Percentiles rank a stretch among this genome's conserved stretches.
Evolutionary conservation across 37 sponge, comb jelly and placozoan genomes (phyloP).

Genomic region (Spongilla lacustris): DNA sequence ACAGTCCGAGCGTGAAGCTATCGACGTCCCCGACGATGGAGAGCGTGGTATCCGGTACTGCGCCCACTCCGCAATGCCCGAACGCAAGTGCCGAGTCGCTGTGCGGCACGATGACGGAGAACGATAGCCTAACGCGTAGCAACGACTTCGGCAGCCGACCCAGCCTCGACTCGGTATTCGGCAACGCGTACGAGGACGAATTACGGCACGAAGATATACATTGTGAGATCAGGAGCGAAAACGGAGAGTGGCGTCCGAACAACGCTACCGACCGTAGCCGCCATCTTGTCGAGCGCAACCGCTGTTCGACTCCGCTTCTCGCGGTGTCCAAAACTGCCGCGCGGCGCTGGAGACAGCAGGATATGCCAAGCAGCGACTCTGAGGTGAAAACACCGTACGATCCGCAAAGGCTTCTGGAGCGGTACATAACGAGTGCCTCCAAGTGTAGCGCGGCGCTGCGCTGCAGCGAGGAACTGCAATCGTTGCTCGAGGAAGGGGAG

Average conservation of each 20-base stretch:
- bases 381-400: background rate
- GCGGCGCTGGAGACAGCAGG: background rate
- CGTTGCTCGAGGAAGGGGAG: background rate
- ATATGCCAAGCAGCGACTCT: background rate
- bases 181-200: background rate
- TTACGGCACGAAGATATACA: background rate
- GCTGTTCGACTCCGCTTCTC: background rate
- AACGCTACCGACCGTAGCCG: background rate
- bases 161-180: slow-evolving; percentile 14
- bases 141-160: background rate
- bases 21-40: background rate
- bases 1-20: background rate
- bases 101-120: background rate
- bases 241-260: background rate
- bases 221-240: background rate
- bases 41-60: background rate
- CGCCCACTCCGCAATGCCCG: background rate
- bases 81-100: background rate
- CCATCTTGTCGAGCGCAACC: background rate
- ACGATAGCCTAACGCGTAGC: background rate
- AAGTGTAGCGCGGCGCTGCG: background rate
- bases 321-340: background rate
- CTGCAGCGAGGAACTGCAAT: slow-evolving; percentile 3
- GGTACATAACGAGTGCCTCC: slow-evolving; percentile 20
- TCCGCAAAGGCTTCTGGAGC: slow-evolving; percentile 4